Evolutionary conservation across 23 tunicate genomes (phyloP), one percentile per base, ranked within the genome.

Genomic region (Styela plicata): DNA sequence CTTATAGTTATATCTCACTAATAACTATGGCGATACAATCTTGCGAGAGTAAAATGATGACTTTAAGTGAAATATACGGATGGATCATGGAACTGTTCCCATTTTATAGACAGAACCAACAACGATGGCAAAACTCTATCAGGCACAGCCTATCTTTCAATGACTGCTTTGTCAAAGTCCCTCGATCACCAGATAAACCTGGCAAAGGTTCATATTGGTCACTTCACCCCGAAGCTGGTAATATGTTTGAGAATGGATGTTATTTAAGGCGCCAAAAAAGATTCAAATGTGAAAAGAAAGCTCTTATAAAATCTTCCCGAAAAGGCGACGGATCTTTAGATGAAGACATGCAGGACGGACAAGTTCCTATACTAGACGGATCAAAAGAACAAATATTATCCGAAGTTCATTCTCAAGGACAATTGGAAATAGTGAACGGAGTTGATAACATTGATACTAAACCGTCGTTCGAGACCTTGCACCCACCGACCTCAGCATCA

Each of bases 161-260:
- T 74, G 99, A 96, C 33, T 96, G 99, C 70, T 96, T 96, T 68
- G 86, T 96, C 1, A 91, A 96, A 83, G 99, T 96, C 0, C 97
- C 99, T 13, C 79, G 99, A n/a, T 78, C 91, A 19, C 89, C 99
- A 0, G 99, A 91, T 33, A 87, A 91, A 67, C 99, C 99, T 21
- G 99, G 99, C 69, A 96, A 96, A 79, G 99, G 99, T 29, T 93
- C 99, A 23, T 96, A 91, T 79, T 96, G 99, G 99, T 79, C 96
- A 29, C 74, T 96, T 37, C 99, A 96, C 74, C 99, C 99, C 25
- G 97, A 96, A 31, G 99, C 99, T 20, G 97, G 92, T 29, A 96
- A 96, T 71, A 96, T 96, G 99, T 96, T 96, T 65, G 99, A 96
- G 88, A 96, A 96, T 63, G 99, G 99, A 20, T 96, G 99, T 80